These are phyloP conservation scores for Gallinago paraguaiae DNA, from an alignment of 2,113 vertebrate species.

Conservation along the genomic window DNA sequence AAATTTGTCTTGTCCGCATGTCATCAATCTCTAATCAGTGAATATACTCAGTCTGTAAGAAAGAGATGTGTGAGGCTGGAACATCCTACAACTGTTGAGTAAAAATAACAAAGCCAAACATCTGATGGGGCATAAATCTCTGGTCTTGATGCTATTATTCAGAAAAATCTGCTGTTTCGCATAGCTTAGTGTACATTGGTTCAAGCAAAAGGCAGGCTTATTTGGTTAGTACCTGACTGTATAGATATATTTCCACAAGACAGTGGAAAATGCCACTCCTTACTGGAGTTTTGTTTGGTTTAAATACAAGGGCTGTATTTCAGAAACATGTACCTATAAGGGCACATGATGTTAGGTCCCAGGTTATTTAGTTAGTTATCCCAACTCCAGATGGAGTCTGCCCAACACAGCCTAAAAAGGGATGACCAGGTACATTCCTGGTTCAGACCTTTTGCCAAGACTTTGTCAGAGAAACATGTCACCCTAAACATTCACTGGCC, in stretches of 20 bases:
- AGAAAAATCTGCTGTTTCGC: neutral
- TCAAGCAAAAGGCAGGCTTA: neutral
- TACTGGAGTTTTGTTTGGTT: neutral
- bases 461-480: neutral
- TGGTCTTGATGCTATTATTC: neutral
- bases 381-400: neutral
- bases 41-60: neutral
- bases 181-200: fast-evolving
- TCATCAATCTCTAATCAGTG: neutral
- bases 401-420: neutral
- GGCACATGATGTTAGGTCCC: neutral
- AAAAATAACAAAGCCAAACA: neutral
- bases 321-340: neutral
- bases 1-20: neutral
- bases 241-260: neutral
- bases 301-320: neutral
- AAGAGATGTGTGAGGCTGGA: neutral
- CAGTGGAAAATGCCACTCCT: neutral
- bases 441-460: neutral
- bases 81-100: neutral
- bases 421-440: neutral
- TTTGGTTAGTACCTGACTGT: neutral
- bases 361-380: neutral
- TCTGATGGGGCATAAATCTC: neutral
- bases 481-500: neutral